A percentile compares a stretch with the other conserved stretches of the same genome.
phyloP scores from a whole-genome alignment of 2,888 invertebrate genomes.

The Nemurella pictetii region DNA sequence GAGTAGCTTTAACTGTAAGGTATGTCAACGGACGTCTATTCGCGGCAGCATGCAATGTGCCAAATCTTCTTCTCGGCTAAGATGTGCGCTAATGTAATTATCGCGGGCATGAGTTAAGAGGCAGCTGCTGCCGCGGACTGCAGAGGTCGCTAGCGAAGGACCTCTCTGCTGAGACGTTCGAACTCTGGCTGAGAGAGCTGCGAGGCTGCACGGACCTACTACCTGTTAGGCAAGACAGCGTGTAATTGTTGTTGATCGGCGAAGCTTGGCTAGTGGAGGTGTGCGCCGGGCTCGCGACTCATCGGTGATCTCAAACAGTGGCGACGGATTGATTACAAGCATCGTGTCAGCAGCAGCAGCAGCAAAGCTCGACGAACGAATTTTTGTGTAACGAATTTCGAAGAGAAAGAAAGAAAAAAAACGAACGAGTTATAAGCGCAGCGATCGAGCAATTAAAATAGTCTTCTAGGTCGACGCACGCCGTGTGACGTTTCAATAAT shows the following conservation, averaged over 20 bases:
- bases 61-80: constrained; percentile 3
- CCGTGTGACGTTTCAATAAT: background rate
- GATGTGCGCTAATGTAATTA: background rate
- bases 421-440: background rate
- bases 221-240: background rate
- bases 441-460: background rate
- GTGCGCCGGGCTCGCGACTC: background rate
- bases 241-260: background rate
- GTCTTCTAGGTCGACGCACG: background rate
- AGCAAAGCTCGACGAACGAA: background rate
- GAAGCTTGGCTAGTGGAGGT: background rate
- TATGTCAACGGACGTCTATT: constrained; percentile 22
- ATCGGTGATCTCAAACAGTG: background rate
- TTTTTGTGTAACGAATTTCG: background rate
- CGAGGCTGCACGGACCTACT: no score
- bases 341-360: background rate
- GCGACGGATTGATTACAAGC: background rate
- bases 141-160: background rate
- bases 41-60: constrained; percentile 5
- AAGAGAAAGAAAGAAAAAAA: background rate
- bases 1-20: background rate
- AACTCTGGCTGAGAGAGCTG: background rate
- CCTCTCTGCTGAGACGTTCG: background rate
- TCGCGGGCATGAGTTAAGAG: background rate
- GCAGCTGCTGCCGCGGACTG: background rate